A percentile compares a stretch with the other conserved stretches of the same genome.
phyloP scores from a whole-genome alignment of 1,140 invertebrate species.

The Heliconius congener region DNA sequence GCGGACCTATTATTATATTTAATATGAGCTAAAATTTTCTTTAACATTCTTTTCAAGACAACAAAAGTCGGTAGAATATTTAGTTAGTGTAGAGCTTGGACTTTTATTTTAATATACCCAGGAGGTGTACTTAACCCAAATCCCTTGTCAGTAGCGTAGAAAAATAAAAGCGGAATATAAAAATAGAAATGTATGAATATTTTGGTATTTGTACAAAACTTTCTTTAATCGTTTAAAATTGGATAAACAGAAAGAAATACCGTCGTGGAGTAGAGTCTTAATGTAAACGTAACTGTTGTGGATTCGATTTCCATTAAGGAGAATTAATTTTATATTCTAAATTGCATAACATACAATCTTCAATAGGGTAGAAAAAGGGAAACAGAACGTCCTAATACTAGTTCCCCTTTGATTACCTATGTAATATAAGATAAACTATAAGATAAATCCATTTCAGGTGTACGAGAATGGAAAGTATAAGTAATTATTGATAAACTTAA shows the following conservation, averaged over 20 bases:
- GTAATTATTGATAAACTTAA: too few species aligned
- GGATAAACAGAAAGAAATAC: neutral
- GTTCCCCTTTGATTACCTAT: too few species aligned
- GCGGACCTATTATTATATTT: neutral
- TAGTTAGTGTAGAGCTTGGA: conserved; percentile 9
- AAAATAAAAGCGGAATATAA: conserved; percentile 15
- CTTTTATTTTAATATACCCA: conserved; percentile 19
- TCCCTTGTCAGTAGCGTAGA: conserved; percentile 6
- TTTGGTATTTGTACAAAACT: neutral
- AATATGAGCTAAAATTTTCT: neutral
- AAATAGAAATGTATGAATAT: neutral
- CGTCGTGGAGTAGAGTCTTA: too few species aligned
- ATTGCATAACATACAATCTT: too few species aligned
- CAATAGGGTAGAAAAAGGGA: too few species aligned
- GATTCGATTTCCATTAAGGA: neutral
- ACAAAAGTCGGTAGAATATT: conserved; percentile 13
- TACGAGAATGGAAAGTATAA: too few species aligned
- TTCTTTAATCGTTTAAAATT: neutral
- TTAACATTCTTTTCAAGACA: conserved; percentile 8
- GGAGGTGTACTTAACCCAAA: conserved; percentile 14
- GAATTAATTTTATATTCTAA: neutral
- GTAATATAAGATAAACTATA: too few species aligned
- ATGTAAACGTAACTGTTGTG: neutral
- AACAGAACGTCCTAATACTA: too few species aligned
- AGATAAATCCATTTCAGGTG: too few species aligned